Base-by-base conservation (phyloP, 1,140 invertebrate species). In the Trachelipus rathkii region DNA sequence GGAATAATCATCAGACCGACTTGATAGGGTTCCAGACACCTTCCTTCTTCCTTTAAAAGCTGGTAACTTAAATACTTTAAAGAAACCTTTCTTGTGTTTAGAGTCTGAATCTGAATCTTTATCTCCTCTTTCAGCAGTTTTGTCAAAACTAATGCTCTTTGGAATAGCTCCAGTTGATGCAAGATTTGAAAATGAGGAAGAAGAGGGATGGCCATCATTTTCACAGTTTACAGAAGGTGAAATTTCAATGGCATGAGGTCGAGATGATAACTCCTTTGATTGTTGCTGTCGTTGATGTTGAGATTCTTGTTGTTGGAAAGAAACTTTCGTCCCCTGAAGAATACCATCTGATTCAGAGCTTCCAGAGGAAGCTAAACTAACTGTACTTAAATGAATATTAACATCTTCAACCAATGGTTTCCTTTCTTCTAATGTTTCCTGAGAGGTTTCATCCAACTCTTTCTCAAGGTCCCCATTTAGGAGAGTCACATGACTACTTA, bases 111-210 rank as follows among this genome's bases (percentile, higher is more conserved):
- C 78, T 10, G 89, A 88, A 70, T 79, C 78, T 15, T 74, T 90
- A 81, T 92, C 91, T 2, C 90, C 89, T 78, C 93, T 91, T 82
- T 95, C 92, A 0, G 93, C 93, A 5, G 92, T 94, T 84, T 94
- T 93, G 86, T 95, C 93, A 83, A 95, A 95, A 83, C 92, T 95
- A 79, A 95, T 95, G 82, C 93, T 95, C 85, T 95, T 95, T 9
- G 93, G 93, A 83, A 95, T 95, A 0, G 93, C 92, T 8, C 93
- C 93, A 0, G 92, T 93, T 33, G 77, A 72, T 43, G 79, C 85
- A 83, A 15, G 84, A 85, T 82, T 83, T 50, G 46, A 50, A 50
- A 50, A 50, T 50, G 46, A 50, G 9, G 46, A 50, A 10, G 46
- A 50, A 9, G 46, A 50, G 15, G 15, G 46, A 10, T 50, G 46